Evolutionary conservation across 2,113 vertebrate species (phyloP).

Genomic region (Entelurus aequoreus): DNA sequence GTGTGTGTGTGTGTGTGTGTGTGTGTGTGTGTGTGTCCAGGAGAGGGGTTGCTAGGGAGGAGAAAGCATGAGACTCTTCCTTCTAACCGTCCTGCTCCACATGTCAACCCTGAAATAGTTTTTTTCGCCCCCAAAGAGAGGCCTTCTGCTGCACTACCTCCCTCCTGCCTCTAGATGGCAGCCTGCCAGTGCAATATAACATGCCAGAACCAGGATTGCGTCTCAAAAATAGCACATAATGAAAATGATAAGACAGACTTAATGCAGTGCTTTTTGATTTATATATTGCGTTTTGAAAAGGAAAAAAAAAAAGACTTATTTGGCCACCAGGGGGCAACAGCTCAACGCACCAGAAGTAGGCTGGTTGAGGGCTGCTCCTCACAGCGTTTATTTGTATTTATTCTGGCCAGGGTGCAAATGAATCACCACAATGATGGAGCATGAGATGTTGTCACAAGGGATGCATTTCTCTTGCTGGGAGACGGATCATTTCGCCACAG

Average conservation of each 20-base stretch:
- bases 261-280: not conserved
- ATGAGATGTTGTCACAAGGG: too few relatives aligned
- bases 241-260: not conserved
- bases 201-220: not conserved
- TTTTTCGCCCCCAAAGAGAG: not conserved
- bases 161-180: slow-evolving; percentile 68
- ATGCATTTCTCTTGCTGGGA: slow-evolving; percentile 29
- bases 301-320: not conserved
- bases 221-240: not conserved
- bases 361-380: not conserved
- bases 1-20: too few relatives aligned
- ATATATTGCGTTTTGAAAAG: not conserved
- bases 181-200: slow-evolving; percentile 52
- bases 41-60: not conserved
- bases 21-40: too few relatives aligned
- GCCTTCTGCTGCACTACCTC: slow-evolving; percentile 35
- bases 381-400: too few relatives aligned
- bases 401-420: too few relatives aligned
- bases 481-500: slow-evolving; percentile 18
- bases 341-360: slow-evolving; percentile 31
- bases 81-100: slow-evolving; percentile 1
- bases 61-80: not conserved
- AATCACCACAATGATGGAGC: too few relatives aligned
- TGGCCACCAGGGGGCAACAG: slow-evolving; percentile 51
- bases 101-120: slow-evolving; percentile 24